Evolutionary conservation across 2,797 vertebrate genomes (phyloP), one percentile per base, ranked within the genome.

Genomic region (Mustela erminea): DNA sequence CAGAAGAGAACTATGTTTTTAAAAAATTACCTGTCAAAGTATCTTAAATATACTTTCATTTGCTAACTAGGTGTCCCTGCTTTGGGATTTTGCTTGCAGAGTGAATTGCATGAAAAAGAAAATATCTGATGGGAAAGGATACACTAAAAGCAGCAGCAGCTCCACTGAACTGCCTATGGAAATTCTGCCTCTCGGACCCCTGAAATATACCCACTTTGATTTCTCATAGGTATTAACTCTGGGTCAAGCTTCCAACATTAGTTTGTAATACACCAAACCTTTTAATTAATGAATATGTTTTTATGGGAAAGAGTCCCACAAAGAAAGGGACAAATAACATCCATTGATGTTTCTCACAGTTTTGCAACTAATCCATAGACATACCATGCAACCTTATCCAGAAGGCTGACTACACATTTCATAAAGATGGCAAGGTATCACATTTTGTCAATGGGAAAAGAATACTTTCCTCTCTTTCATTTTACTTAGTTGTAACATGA

Each of bases 41-140:
- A 85, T 32, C 35, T 7, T 84, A 94, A 95, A 60, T 90, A 90
- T 60, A 90, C 84, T 78, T 97, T 90, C 13, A 49, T 66, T 92
- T 96, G 62, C 38, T 72, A 95, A 97, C 41, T 95, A 95, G 32
- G 43, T 77, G n/a, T 23, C 27, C 32, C 74, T 27, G 4, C 43
- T 70, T 95, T 78, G 3, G 15, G 29, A 12, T 78, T 90, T 66
- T 78, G 21, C 20, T 85, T 93, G 15, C 49, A 90, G 56, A 96
- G 10, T 25, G 25, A 82, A 43, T 0, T 93, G 25, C 27, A 68
- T 17, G 12, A 68, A 95, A 68, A 95, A 46, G 1, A 23, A n/a
- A 88, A 82, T 58, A 68, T 74, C 25, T 49, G 29, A 56, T 64
- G 4, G 27, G 32, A 35, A 32, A 25, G 77, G 23, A 83, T 46